Conservation (phyloP, 2,113 vertebrate genomes). For the Crocuta crocuta region DNA sequence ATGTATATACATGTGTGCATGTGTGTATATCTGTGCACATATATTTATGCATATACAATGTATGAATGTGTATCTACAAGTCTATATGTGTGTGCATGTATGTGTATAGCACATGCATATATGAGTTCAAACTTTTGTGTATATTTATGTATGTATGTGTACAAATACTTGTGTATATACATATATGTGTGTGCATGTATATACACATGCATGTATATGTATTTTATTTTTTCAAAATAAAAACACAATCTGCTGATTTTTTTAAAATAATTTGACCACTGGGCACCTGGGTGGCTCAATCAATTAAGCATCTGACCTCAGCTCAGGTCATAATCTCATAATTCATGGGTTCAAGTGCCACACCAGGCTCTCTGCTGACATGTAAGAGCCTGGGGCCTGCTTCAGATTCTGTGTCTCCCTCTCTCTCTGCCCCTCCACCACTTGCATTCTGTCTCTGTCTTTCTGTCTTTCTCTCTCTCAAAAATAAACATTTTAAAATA, state of each 20-base stretch:
- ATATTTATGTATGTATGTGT: background rate
- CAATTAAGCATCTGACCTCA: no score
- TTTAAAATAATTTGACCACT: background rate
- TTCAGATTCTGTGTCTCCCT: no score
- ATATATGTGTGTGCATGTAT: background rate
- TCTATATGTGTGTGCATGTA: background rate
- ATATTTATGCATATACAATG: background rate
- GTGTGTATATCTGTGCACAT: background rate
- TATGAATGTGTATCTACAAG: no score
- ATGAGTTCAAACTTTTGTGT: background rate
- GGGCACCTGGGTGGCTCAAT: no score
- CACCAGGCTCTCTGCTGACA: no score
- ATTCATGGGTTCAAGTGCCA: no score
- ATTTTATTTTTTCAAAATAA: background rate
- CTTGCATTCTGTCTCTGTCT: no score
- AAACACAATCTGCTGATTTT: constrained; percentile 4
- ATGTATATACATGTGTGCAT: background rate
- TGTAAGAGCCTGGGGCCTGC: no score
- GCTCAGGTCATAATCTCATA: no score
- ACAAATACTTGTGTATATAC: background rate
- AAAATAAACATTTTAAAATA: no score
- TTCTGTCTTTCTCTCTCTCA: no score
- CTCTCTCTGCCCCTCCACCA: no score
- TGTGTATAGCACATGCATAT: background rate
- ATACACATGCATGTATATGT: background rate